A percentile compares a stretch with the other conserved stretches of the same genome.
phyloP scores from a whole-genome alignment of 2,113 vertebrate species.

The Cololabis saira region DNA sequence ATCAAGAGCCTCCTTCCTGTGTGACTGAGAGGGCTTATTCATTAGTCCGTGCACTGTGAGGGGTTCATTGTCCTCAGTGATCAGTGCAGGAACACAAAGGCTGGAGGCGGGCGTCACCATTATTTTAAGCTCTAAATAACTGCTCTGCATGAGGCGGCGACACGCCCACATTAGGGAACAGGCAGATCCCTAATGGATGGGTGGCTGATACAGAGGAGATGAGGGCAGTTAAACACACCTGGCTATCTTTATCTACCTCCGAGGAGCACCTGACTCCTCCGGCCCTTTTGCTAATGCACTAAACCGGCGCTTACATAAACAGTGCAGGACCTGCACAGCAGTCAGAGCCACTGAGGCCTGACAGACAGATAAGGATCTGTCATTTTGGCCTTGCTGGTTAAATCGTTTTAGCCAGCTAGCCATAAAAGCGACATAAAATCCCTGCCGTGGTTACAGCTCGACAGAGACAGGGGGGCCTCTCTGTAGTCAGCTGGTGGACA shows the following conservation, averaged over 20 bases:
- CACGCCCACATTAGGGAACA: conserved; percentile 67
- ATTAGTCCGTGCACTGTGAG: conserved; percentile 72
- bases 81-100: conserved; percentile 67
- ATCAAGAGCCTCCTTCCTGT: conserved; percentile 75
- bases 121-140: conserved; percentile 78
- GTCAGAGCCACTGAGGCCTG: conserved; percentile 36
- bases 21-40: conserved; percentile 74
- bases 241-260: conserved; percentile 61
- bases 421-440: conserved; percentile 19
- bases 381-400: conserved; percentile 34
- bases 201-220: conserved; percentile 41
- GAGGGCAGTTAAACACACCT: conserved; percentile 74
- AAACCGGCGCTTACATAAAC: conserved; percentile 47
- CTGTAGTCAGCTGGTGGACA: conserved; percentile 53
- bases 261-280: conserved; percentile 46
- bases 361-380: conserved; percentile 48
- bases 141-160: conserved; percentile 47
- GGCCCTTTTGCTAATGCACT: conserved; percentile 10
- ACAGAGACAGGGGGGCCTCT: background rate
- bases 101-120: conserved; percentile 68
- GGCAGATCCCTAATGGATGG: conserved; percentile 63
- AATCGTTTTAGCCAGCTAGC: conserved; percentile 22
- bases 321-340: conserved; percentile 19
- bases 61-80: conserved; percentile 72
- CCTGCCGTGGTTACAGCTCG: conserved; percentile 20